Evolutionary conservation across 2,888 invertebrate species (phyloP).

Genomic region (Parnassius smintheus): DNA sequence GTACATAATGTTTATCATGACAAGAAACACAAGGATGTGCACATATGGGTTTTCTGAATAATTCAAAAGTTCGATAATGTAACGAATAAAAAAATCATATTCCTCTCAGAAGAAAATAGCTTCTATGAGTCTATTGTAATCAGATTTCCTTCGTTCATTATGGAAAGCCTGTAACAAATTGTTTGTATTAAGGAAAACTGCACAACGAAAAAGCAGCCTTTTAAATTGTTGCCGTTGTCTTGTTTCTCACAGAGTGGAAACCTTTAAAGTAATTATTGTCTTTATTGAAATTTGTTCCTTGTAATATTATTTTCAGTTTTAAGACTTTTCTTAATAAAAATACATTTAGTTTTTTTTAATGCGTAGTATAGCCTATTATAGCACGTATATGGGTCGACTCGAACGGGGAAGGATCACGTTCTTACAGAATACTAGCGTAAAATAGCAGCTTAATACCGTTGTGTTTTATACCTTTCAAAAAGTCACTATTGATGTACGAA

Average conservation of each 20-base stretch:
- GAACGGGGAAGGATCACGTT: neutral
- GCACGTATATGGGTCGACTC: neutral
- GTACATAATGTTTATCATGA: too few relatives aligned
- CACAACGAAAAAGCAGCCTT: conserved; percentile 26
- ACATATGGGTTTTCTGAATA: too few relatives aligned
- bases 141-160: conserved; percentile 32
- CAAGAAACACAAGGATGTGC: too few relatives aligned
- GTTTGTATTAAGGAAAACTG: conserved; percentile 26
- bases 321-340: too few relatives aligned
- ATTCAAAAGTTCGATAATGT: too few relatives aligned
- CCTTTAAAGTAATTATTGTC: conserved; percentile 8
- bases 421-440: too few relatives aligned
- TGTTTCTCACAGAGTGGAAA: conserved; percentile 3
- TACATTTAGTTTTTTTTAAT: neutral
- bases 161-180: conserved; percentile 30
- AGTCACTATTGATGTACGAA: too few relatives aligned
- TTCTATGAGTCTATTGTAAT: conserved; percentile 28
- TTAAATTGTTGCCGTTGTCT: conserved; percentile 18
- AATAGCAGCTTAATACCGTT: too few relatives aligned
- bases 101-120: conserved; percentile 16
- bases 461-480: too few relatives aligned
- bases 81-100: neutral
- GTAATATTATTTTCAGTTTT: neutral
- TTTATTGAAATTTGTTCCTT: neutral
- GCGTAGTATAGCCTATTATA: neutral